Evolutionary conservation across 1,140 invertebrate species (phyloP), one percentile per base, ranked within the genome.

Genomic region (Bombus difficillimus): DNA sequence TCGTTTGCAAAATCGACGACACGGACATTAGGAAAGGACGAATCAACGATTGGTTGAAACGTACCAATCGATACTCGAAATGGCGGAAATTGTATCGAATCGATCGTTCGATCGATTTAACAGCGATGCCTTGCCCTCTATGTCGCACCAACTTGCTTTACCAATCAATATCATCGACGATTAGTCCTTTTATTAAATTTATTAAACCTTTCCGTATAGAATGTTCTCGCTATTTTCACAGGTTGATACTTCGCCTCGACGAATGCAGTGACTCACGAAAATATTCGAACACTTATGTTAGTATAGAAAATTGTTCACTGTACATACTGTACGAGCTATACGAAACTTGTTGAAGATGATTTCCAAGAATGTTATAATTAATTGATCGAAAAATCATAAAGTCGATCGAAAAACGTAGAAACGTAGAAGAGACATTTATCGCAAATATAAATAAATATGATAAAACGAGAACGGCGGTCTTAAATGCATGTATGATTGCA

Each of bases 31-130:
- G 62, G 34, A 74, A 76, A 39, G 75, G 53, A 80, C 69, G 62
- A 89, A 89, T 86, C 68, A 64, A 43, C 59, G 79, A 79, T 34
- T 66, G 43, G 13, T 79, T n/a, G 72, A 74, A 82, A 75, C 32
- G 39, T 79, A 79, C 15, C 37, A 47, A 80, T 80, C 25, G 43
- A 32, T n/a, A 32, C 18, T 41, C 39, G 66, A 66, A 81, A 85
- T 37, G n/a, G 73, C 47, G 13, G n/a, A 71, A 62, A 85, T 66
- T 62, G 71, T n/a, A 57, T 1, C 59, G 66, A 78, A 69, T 5
- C 71, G 81, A 88, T 85, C 72, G 74, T 25, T 13, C 69, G 13
- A 86, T 72, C 8, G 32, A 77, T 64, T 53, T 32, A 47, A 62
- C 53, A n/a, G 2, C 25, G 13, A 59, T 13, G 25, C 37, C 41